Conservation (phyloP, 2,113 vertebrate genomes). For the Megaceryle torquata region DNA sequence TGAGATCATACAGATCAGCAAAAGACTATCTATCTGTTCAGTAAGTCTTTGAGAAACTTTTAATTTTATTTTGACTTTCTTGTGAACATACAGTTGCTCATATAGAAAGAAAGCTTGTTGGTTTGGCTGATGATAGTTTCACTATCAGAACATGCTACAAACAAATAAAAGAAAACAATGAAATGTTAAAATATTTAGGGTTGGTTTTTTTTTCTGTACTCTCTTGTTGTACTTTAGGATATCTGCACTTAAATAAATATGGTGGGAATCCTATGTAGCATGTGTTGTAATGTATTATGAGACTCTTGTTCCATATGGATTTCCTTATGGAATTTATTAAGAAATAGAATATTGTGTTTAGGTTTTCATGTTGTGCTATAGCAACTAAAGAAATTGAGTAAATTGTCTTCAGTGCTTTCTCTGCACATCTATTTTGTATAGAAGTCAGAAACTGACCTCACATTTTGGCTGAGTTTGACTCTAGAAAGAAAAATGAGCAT, state of each 20-base stretch:
- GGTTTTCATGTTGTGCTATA: background rate
- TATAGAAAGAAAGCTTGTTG: background rate
- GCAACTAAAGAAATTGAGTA: background rate
- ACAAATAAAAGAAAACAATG: background rate
- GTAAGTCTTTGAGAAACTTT: background rate
- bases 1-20: background rate
- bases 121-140: background rate
- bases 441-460: background rate
- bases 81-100: background rate
- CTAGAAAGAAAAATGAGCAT: background rate
- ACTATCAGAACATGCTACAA: background rate
- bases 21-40: constrained; percentile 8
- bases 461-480: background rate
- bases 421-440: background rate
- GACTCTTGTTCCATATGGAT: background rate
- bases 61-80: background rate
- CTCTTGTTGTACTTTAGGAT: background rate
- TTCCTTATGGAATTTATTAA: background rate
- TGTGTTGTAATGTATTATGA: background rate
- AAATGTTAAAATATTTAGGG: background rate
- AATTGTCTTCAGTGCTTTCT: background rate
- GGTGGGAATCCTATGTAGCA: background rate
- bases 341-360: background rate
- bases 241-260: background rate
- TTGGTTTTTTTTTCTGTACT: background rate